Conservation (phyloP, 2,797 vertebrate species). For the Spheniscus humboldti region DNA sequence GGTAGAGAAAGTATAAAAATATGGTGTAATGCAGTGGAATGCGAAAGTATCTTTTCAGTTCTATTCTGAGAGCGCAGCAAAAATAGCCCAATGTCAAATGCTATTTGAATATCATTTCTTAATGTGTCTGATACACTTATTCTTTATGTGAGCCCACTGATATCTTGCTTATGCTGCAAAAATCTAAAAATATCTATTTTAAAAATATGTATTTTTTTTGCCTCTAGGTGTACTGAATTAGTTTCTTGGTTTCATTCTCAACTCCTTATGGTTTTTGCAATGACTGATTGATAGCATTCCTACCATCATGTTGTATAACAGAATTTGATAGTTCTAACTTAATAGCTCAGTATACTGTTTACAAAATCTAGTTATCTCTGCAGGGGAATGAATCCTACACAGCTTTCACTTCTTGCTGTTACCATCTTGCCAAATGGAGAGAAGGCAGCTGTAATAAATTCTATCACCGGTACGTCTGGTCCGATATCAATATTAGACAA, state of each 20-base stretch:
- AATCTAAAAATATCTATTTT: not conserved
- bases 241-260: not conserved
- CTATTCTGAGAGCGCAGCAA: slow-evolving; percentile 15
- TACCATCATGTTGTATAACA: not conserved
- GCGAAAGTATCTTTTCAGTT: not conserved
- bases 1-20: not conserved
- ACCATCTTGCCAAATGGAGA: not conserved
- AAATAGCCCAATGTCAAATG: slow-evolving; percentile 56
- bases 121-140: slow-evolving; percentile 27
- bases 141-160: not conserved
- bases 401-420: not conserved
- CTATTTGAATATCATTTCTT: slow-evolving; percentile 13
- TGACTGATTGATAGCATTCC: not conserved
- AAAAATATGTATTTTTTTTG: not conserved
- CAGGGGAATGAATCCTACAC: not conserved
- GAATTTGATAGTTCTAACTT: not conserved
- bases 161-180: slow-evolving; percentile 9
- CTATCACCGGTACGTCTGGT: not conserved
- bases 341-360: not conserved
- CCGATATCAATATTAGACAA: not conserved
- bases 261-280: not conserved
- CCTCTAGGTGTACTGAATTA: not conserved
- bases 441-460: not conserved
- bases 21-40: not conserved
- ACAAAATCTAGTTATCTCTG: not conserved